Base-by-base conservation (phyloP, 2,888 invertebrate species). In the Drosophila peninsularis region DNA sequence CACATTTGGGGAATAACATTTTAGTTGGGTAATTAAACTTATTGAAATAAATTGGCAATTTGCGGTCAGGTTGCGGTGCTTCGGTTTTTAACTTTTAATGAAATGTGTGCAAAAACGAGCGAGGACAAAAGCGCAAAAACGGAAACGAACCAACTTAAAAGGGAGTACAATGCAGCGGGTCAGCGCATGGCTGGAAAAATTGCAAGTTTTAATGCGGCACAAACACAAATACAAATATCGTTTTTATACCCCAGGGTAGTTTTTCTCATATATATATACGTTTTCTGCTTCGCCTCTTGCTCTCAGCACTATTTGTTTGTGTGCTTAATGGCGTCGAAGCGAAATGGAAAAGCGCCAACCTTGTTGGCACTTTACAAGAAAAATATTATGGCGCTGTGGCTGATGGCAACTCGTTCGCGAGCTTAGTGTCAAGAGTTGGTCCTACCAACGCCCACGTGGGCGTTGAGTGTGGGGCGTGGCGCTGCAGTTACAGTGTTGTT, bases 31-130 rank as follows among this genome's bases (percentile, higher is more conserved):
- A 84, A 83, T 87, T 84, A 72, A 74, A 87, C 82, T 81, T 78
- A 87, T 83, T 81, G 73, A 83, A 83, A 87, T 87, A 83, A 87
- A 83, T 84, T 81, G 88, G 66, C 82, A 74, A 66, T 85, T 82
- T 61, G 64, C 62, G 62, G 79, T 62, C 71, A 39, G 63, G 41
- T 37, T 57, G 44, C 30, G 63, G 64, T 30, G 45, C 45, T 30
- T 61, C 61, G 62, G 62, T 49, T 58, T 54, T 66, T 68, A 75
- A 82, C 69, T 75, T 81, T 81, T 78, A 74, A 78, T 83, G 71
- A 63, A 84, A 71, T 65, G 67, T 62, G 37, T n/a, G 44, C 41
- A 55, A 56, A 60, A 71, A 55, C 39, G 32, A 65, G 49, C 49
- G 27, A n/a, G 57, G 11, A 39, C 36, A 44, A 60, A 36, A 19